Conservation (phyloP, 1,140 invertebrate genomes). For the Rhagoletis pomonella region DNA sequence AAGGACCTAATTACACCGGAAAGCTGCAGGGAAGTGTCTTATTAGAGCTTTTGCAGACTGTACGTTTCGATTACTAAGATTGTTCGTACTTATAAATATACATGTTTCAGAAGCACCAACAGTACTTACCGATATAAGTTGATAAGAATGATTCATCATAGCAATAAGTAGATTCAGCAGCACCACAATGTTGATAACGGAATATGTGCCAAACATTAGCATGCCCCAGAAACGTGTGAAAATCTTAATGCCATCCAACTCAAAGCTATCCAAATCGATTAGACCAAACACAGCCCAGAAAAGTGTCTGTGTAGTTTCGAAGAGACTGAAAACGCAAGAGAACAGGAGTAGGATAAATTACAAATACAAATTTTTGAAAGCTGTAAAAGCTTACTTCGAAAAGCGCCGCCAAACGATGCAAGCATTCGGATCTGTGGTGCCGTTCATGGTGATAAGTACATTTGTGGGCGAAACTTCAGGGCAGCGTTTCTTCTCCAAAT, state of each 20-base stretch:
- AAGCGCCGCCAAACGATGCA: constrained; percentile 93
- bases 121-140: constrained; percentile 89
- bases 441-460: constrained; percentile 74
- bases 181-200: constrained; percentile 97
- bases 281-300: constrained; percentile 98
- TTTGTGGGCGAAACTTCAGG: constrained; percentile 75
- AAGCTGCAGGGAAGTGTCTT: too few species aligned
- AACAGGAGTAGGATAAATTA: neutral
- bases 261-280: constrained; percentile 96
- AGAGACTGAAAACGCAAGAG: constrained; percentile 80
- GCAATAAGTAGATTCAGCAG: constrained; percentile 97
- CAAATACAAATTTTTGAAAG: neutral
- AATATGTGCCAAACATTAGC: constrained; percentile 97
- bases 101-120: too few species aligned
- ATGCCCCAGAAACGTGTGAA: constrained; percentile 97
- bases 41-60: too few species aligned
- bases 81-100: too few species aligned
- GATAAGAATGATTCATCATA: constrained; percentile 99
- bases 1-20: too few species aligned
- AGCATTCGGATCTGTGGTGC: constrained; percentile 84
- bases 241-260: constrained; percentile 93
- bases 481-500: constrained; percentile 91
- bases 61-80: too few species aligned
- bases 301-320: constrained; percentile 96
- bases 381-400: constrained; percentile 82